phyloP scores from a whole-genome alignment of 2,797 vertebrate species.

The Sebastes matsubarae region DNA sequence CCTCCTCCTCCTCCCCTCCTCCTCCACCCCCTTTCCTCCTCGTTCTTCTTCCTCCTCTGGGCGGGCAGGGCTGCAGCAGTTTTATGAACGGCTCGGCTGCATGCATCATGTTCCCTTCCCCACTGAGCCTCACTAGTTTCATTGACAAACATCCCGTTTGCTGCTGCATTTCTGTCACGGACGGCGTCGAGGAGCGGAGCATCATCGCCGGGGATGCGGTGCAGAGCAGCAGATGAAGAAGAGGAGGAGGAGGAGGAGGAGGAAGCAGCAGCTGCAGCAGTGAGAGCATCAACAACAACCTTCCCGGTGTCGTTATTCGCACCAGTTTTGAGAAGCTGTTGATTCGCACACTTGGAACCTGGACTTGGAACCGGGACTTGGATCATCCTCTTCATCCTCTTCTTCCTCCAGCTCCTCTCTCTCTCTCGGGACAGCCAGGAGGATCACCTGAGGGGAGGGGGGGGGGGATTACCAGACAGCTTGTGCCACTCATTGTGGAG shows the following conservation, averaged over 20 bases:
- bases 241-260: constrained; percentile 16
- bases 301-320: constrained; percentile 14
- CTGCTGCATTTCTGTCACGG: constrained; percentile 75
- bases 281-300: constrained; percentile 32
- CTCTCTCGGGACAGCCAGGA: constrained; percentile 50
- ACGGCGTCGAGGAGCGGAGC: constrained; percentile 48
- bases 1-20: background rate
- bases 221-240: constrained; percentile 47
- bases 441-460: constrained; percentile 27
- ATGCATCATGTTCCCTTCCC: constrained; percentile 65
- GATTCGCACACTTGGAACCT: constrained; percentile 52
- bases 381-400: constrained; percentile 15
- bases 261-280: constrained; percentile 53
- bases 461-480: background rate
- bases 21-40: background rate
- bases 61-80: constrained; percentile 77
- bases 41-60: constrained; percentile 44
- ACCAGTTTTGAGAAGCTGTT: constrained; percentile 55
- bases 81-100: constrained; percentile 73
- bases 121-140: constrained; percentile 40
- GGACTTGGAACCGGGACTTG: constrained; percentile 42
- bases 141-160: constrained; percentile 72
- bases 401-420: background rate
- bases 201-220: constrained; percentile 34
- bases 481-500: constrained; percentile 30